Evolutionary conservation across 2,113 vertebrate genomes (phyloP).

Genomic region (Toxostoma redivivum): DNA sequence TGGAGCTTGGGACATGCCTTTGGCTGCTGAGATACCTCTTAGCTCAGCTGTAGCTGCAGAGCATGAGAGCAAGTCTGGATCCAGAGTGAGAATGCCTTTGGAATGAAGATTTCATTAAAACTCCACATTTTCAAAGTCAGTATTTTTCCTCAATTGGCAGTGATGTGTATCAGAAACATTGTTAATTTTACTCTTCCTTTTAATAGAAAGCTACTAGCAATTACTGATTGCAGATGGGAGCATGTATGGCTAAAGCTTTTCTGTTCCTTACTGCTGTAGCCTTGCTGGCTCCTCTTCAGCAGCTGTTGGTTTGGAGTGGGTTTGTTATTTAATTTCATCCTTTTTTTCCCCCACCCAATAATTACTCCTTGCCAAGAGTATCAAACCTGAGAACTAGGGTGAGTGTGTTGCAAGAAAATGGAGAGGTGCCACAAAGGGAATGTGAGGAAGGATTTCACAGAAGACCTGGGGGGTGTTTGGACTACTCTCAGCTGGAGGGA

Average conservation of each 20-base stretch:
- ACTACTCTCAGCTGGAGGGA: fast-evolving
- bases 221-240: neutral
- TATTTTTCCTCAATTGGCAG: neutral
- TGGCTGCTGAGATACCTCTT: neutral
- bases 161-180: neutral
- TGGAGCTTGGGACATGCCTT: neutral
- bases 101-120: neutral
- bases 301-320: neutral
- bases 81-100: neutral
- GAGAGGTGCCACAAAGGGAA: neutral
- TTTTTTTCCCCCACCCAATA: fast-evolving
- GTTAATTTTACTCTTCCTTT: neutral
- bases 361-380: neutral
- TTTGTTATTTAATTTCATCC: neutral
- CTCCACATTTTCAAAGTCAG: neutral
- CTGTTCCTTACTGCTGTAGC: neutral
- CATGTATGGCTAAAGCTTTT: neutral
- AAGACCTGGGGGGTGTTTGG: neutral
- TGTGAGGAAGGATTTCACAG: neutral
- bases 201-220: neutral
- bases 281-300: neutral
- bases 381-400: neutral
- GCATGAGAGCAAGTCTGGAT: neutral
- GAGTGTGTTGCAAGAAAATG: neutral
- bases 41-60: neutral